Evolutionary conservation across 2,888 invertebrate species (phyloP), one percentile per base, ranked within the genome.

Genomic region (Punctoribates punctum): DNA sequence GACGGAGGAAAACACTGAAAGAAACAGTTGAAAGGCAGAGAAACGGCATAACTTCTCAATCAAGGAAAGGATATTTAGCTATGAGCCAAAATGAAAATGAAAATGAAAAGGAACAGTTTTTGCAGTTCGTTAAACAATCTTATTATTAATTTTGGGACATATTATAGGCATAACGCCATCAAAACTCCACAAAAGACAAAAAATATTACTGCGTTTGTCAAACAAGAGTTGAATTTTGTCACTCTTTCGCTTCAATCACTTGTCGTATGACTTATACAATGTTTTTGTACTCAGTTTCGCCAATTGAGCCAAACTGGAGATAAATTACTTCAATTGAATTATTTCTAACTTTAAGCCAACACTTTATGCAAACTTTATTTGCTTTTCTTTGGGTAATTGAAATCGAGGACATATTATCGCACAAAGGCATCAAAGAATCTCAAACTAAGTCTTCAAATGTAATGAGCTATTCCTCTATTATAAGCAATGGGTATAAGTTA

Each of bases 81-180:
- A 72, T 72, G 25, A 72, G 72, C 72, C 20, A 72, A 72, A 72
- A 42, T 25, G 20, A 72, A 72, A 72, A 42, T 48, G 72, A 72
- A 72, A 72, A 42, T 25, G 20, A 72, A 72, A 72, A 42, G 72
- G 72, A 72, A 72, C 72, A 72, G 72, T 72, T 72, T 72, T 72
- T 72, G 72, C 72, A 72, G 72, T 72, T 72, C 72, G 72, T 72
- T 72, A 72, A 72, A 48, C 72, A 72, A 72, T 72, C 72, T 62
- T 72, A 72, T 72, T 72, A 72, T 72, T 72, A 72, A 72, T 72
- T 72, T 72, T 27, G 15, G 72, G 8, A 48, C 72, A 48, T 48
- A 46, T 46, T 72, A 72, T n/a, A 48, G 48, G 6, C n/a, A 72
- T 25, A 72, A 20, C 48, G 25, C 25, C 27, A 27, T 25, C 62